Evolutionary conservation across 2,888 invertebrate species (phyloP), one percentile per base, ranked within the genome.

Genomic region (Lycocerus yunnanus): DNA sequence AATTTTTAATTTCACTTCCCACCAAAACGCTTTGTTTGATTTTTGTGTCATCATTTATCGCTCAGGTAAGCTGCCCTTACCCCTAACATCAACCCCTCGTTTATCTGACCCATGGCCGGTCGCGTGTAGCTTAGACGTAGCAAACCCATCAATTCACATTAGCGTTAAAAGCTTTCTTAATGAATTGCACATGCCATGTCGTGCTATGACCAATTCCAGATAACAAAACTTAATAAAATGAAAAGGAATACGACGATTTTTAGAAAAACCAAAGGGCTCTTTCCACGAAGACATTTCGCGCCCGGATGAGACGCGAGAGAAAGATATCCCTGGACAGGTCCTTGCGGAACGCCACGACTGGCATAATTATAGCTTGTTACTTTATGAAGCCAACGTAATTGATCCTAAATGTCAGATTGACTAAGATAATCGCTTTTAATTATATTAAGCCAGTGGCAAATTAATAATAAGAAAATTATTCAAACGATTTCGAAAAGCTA

Each of bases 131-230:
- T 74, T 82, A 78, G 84, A 83, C 84, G 81, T 82, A 70, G 58
- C 80, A 66, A 74, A 74, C 82, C 80, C 86, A 87, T 87, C 86
- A 86, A 87, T 87, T 86, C 86, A 85, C 84, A 86, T 87, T 87
- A 87, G 82, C 81, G 85, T 84, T 87, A 87, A 86, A 87, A 86
- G 87, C 83, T 86, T 87, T 84, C 80, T 82, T 86, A 87, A 86
- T 87, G 85, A 87, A 87, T 86, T 87, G 85, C 84, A 81, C 82
- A 83, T 79, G 79, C 75, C 77, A 72, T 74, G 77, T 74, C 77
- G 79, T 78, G 78, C 73, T 76, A 75, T 76, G 71, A 77, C 73
- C 72, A 75, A 70, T 73, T 72, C 71, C 74, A 70, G 77, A 79
- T 78, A 78, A 75, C 73, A 67, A 73, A 77, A 78, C 78, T 76